Percentiles rank a stretch among this genome's conserved stretches.
Conservation (phyloP, 1,140 invertebrate species). For the Cotesia typhae region DNA sequence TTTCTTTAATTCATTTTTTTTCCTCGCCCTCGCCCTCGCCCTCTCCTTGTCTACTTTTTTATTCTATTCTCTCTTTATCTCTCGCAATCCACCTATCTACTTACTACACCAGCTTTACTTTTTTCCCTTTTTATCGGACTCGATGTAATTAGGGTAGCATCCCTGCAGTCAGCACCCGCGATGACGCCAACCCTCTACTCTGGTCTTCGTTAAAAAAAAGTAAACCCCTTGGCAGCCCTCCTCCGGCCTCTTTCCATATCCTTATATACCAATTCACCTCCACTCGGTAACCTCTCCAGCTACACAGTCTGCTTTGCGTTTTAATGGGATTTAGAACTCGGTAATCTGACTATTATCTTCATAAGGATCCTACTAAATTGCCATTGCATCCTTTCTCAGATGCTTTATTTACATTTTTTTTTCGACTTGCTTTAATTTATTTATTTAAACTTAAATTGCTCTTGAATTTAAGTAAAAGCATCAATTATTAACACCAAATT, state of each 20-base stretch:
- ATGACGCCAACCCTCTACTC: conserved; percentile 3
- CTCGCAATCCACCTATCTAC: not conserved
- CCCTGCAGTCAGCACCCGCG: conserved; percentile 23
- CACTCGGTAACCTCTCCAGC: not conserved
- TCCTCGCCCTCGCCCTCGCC: conserved; percentile 21
- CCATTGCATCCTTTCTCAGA: conserved; percentile 10
- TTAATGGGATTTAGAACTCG: conserved; percentile 32
- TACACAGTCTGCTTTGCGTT: not conserved
- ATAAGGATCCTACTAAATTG: conserved; percentile 18
- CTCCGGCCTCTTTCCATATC: not conserved
- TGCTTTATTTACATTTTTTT: conserved; percentile 8
- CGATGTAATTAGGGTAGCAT: conserved; percentile 31
- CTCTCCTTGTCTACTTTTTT: conserved; percentile 24
- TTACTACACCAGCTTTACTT: conserved; percentile 1
- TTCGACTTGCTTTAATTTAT: not conserved
- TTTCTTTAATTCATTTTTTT: conserved; percentile 66
- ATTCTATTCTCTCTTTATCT: conserved; percentile 23
- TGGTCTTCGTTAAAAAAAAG: not conserved
- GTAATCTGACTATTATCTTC: conserved; percentile 29
- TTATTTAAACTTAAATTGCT: not conserved
- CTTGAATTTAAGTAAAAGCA: too few species aligned
- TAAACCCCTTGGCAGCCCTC: not conserved
- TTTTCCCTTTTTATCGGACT: conserved; percentile 17
- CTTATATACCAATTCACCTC: not conserved
- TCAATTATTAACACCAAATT: too few species aligned